A percentile compares a stretch with the other conserved stretches of the same genome.
These are phyloP conservation scores for Schizothorax lantsangensis DNA, from an alignment of 2,797 vertebrate genomes.

Conservation along the genomic window DNA sequence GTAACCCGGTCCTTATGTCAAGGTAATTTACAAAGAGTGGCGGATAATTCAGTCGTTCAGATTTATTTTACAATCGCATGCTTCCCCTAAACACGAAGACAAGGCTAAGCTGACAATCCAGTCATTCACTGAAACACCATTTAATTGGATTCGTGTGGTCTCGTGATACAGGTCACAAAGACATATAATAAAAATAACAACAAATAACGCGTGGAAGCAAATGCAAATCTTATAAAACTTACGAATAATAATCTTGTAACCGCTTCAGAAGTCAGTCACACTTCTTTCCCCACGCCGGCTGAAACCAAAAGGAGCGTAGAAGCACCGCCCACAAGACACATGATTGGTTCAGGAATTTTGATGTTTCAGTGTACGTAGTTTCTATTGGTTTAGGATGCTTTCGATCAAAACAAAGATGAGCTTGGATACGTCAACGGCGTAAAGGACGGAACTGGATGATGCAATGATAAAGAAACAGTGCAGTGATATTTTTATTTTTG, in stretches of 20 bases:
- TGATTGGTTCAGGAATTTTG: slow-evolving; percentile 62
- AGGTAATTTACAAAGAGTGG: not conserved
- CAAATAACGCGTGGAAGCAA: not conserved
- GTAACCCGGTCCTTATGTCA: not conserved
- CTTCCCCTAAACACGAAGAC: slow-evolving; percentile 10
- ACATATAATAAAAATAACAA: not conserved
- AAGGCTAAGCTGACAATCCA: slow-evolving; percentile 11
- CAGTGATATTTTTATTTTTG: slow-evolving; percentile 6
- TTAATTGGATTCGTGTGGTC: not conserved
- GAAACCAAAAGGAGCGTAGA: slow-evolving; percentile 45
- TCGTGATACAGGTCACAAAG: not conserved
- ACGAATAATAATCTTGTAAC: slow-evolving; percentile 64
- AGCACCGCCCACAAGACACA: slow-evolving; percentile 50
- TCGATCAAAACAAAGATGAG: slow-evolving; percentile 65
- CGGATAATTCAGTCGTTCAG: not conserved
- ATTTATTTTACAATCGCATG: not conserved
- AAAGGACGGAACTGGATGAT: slow-evolving; percentile 73
- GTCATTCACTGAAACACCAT: not conserved
- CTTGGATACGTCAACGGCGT: slow-evolving; percentile 22
- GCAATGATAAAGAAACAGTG: slow-evolving; percentile 71
- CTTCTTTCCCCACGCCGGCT: slow-evolving; percentile 68
- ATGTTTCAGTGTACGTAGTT: fast-evolving
- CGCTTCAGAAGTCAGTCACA: slow-evolving; percentile 56
- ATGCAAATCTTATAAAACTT: slow-evolving; percentile 62
- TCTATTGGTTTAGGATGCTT: slow-evolving; percentile 68